Conservation (phyloP, 1,140 invertebrate species). For the Orius laevigatus region DNA sequence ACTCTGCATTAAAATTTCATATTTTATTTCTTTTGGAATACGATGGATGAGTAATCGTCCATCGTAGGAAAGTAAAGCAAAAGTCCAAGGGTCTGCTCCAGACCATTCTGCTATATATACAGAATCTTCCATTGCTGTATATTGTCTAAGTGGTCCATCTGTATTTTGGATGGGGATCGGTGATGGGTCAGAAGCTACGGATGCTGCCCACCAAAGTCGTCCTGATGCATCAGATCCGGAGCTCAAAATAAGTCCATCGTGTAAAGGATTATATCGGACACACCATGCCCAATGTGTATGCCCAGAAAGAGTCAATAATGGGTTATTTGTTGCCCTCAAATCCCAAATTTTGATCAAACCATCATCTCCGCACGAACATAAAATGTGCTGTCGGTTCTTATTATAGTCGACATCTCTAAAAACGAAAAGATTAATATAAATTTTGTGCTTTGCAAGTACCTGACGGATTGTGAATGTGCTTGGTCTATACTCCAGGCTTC, state of each 20-base stretch:
- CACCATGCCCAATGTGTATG: slow-evolving; percentile 76
- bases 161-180: slow-evolving; percentile 32
- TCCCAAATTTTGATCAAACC: slow-evolving; percentile 93
- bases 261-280: slow-evolving; percentile 71
- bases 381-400: slow-evolving; percentile 85
- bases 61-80: slow-evolving; percentile 94
- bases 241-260: slow-evolving; percentile 90
- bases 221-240: slow-evolving; percentile 84
- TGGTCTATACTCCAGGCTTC: slow-evolving; percentile 69
- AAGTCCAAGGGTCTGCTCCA: slow-evolving; percentile 91
- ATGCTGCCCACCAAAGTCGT: slow-evolving; percentile 8
- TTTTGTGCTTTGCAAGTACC: too few species aligned
- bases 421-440: too few species aligned
- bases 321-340: slow-evolving; percentile 58
- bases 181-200: slow-evolving; percentile 11
- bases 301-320: slow-evolving; percentile 65
- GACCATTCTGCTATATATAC: slow-evolving; percentile 97
- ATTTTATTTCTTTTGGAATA: slow-evolving; percentile 84
- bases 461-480: slow-evolving; percentile 72
- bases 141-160: slow-evolving; percentile 73
- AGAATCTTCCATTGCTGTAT: slow-evolving; percentile 95
- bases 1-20: slow-evolving; percentile 58
- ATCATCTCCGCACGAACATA: slow-evolving; percentile 90
- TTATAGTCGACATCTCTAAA: slow-evolving; percentile 85
- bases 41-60: slow-evolving; percentile 81